Evolutionary conservation across 2,113 vertebrate genomes (phyloP), one percentile per base, ranked within the genome.

Genomic region (Strix uralensis): DNA sequence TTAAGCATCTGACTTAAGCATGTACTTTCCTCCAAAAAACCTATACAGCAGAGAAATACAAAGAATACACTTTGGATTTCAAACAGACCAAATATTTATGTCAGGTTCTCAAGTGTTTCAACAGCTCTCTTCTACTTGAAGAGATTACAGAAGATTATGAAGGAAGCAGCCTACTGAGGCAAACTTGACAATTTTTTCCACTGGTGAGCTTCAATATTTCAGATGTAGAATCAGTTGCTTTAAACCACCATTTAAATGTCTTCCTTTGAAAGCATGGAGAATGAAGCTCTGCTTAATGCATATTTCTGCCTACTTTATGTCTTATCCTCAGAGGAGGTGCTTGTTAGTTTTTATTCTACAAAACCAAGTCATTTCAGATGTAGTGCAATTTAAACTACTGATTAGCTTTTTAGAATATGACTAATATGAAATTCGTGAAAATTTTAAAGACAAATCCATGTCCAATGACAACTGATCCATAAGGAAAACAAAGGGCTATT

Each of bases 21-120:
- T 4, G 11, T 55, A 21, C 19, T 69, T 72, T 29, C 34, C 42
- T 79, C 44, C 18, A 40, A 66, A 86, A 89, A 71, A 10, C 3
- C 36, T 13, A 5, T 1, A 13, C 3, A 66, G n/a, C 67, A 67
- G 13, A 66, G 30, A 86, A 83, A 80, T 14, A 79, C 26, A 61
- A n/a, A 74, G 25, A 86, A 78, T n/a, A 36, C 17, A 25, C 26
- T 59, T 47, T 10, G 21, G 46, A 81, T 90, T 93, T 92, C 79
- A 92, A 65, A 69, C 25, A 88, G 88, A 92, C 75, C 57, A 95
- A 90, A 73, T 86, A 94, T 88, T 96, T 95, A 83, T 25, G 44
- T 47, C 5, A 1, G 9, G 13, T 66, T 91, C 66, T 82, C 36
- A 72, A 89, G 40, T 51, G 17, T 82, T 95, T 80, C 54, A 82